These are phyloP conservation scores for Pyrrhosoma nymphula DNA, from an alignment of 2,888 invertebrate species.

Conservation along the genomic window DNA sequence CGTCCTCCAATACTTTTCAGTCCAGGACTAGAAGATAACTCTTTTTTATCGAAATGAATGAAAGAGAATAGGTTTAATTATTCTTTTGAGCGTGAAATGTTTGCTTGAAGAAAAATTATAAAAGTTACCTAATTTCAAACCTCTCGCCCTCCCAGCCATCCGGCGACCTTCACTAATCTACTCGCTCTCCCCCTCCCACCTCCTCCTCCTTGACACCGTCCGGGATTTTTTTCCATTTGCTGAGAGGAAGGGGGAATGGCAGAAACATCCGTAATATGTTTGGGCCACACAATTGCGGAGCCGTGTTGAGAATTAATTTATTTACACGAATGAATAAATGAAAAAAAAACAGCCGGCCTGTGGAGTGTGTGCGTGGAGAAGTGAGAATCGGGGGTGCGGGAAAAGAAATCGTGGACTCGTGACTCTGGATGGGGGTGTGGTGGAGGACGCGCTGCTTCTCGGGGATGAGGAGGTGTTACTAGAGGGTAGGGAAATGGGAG, in stretches of 20 bases:
- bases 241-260: not conserved
- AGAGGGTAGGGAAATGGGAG: not conserved
- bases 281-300: conserved; percentile 50
- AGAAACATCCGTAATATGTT: conserved; percentile 37
- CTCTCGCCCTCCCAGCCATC: not conserved
- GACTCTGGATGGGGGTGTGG: too few species aligned
- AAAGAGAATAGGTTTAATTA: not conserved
- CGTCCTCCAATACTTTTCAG: not conserved
- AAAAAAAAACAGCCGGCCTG: not conserved
- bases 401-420: not conserved
- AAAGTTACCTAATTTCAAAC: not conserved
- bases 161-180: not conserved
- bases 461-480: not conserved
- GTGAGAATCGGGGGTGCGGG: not conserved
- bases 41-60: too few species aligned
- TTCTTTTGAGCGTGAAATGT: not conserved
- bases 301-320: conserved; percentile 57
- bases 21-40: not conserved
- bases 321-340: conserved; percentile 36
- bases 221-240: conserved; percentile 4
- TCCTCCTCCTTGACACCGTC: not conserved
- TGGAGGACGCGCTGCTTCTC: not conserved
- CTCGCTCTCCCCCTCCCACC: not conserved
- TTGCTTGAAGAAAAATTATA: not conserved
- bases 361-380: not conserved